Base-by-base conservation (phyloP, 2,888 invertebrate genomes). In the Pristionchus exspectatus region DNA sequence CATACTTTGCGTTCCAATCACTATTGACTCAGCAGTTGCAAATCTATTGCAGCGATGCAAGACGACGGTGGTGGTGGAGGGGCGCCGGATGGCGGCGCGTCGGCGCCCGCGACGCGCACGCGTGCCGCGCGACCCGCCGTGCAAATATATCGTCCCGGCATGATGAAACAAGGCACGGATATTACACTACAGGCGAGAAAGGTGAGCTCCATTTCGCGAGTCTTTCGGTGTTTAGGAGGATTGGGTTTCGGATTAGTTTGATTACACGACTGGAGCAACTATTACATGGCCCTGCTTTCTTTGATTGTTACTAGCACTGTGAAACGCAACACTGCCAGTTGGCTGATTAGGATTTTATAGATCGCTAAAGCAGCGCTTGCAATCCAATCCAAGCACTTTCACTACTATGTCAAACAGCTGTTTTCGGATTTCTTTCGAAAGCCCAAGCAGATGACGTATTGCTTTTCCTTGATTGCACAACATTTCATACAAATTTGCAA, bases 121-220 rank as follows among this genome's bases (percentile, higher is more conserved):
- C 33, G 87, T 12, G 74, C 54, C 24, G 81, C 89, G 56, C 54
- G 89, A 5, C 90, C 90, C 12, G 85, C 84, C 24, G 77, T 90
- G 30, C 90, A 90, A 30, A 90, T 90, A 72, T 90, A 90, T 54
- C 84, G 90, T 24, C 90, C 90, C 10, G 90, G 90, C 59, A 90
- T 90, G 90, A 88, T 90, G 89, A 88, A 89, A 81, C 81, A 77
- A 85, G 90, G 90, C 44, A 89, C 88, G 44, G 90, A 90, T 38
- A 90, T 90, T 83, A 90, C 90, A 74, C 90, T 85, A 54, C 84
- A 74, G 59, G 59, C 90, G 56, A 56, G 89, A 50, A 89, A 83
- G 56, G 74, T 63, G 59, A 77, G 72, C 16, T 50, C 33, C 16
- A 38, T 69, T 69, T 14, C 18, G 14, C 50, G 50, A 83, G 21